Conservation (phyloP, 53 echinoderm and acorn worm genomes). For the Henricia sp. region DNA sequence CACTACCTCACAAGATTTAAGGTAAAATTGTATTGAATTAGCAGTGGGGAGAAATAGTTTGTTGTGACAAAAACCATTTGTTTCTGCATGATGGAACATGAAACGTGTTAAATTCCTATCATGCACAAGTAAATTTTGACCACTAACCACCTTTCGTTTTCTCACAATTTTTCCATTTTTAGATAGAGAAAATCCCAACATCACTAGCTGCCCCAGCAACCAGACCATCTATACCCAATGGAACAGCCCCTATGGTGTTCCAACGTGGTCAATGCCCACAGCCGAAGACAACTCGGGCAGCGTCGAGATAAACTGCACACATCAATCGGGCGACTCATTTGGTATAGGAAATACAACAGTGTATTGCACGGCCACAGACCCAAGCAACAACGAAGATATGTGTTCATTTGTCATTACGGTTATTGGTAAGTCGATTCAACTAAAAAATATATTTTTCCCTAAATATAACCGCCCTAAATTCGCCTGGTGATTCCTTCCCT, state of each 20-base stretch:
- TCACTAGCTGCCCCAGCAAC: constrained; percentile 17
- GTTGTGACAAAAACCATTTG: too few relatives aligned
- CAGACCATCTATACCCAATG: background rate
- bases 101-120: too few relatives aligned
- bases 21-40: too few relatives aligned
- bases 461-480: too few relatives aligned
- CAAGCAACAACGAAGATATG: constrained; percentile 8
- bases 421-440: constrained; percentile 29
- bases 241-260: background rate
- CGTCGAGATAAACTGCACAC: constrained; percentile 15
- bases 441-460: too few relatives aligned
- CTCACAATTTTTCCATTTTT: background rate
- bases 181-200: constrained; percentile 21
- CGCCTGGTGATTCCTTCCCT: constrained; percentile 2
- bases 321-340: constrained; percentile 22
- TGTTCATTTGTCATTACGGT: constrained; percentile 35
- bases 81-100: too few relatives aligned
- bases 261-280: background rate
- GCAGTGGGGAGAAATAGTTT: too few relatives aligned
- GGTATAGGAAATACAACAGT: constrained; percentile 8
- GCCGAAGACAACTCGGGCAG: constrained; percentile 33
- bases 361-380: constrained; percentile 24
- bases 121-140: too few relatives aligned
- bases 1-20: too few relatives aligned
- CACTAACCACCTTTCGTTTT: too few relatives aligned